Evolutionary conservation across 2,888 invertebrate species (phyloP), one percentile per base, ranked within the genome.

Genomic region (Nysson spinosus): DNA sequence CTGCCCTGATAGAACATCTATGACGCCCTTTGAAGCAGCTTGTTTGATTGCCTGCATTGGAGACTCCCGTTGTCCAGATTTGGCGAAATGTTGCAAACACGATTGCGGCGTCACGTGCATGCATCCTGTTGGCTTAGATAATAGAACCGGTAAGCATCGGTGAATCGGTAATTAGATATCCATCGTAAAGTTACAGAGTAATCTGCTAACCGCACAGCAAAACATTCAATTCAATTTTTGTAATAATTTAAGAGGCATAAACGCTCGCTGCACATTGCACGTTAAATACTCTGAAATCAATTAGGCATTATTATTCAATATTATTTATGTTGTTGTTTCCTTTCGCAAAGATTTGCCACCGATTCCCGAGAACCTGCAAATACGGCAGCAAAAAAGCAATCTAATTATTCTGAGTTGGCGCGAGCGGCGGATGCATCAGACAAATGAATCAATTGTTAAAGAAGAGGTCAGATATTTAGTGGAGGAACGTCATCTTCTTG

Each of bases 401-500:
- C 50, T 77, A 3, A 56, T 81, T 3, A 50, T 69, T 6, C 66
- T 82, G 3, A 74, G 73, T n/a, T 82, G 82, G 82, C 61, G 57
- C 0, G 55, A 57, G 11, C 37, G 57, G 0, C 52, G 39, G 4
- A 1, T 17, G 1, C 20, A 22, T 1, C 19, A 14, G 9, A 5
- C 7, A 0, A 67, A 69, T 7, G 34, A 19, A 12, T 52, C 69
- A 6, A 6, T 4, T 1, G 19, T 6, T 1, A 35, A 46, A 0
- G 35, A 51, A 0, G 55, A 51, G 4, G 26, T 90, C 0, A 82
- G 91, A 22, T 93, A 91, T 76, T 84, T 93, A 12, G 85, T 94
- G 1, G 93, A 94, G 83, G 92, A 92, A 72, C 91, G 94, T 50
- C 93, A 92, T 70, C 92, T 93, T 73, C 87, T 92, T 7, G 94